phyloP scores from a whole-genome alignment of 2,797 vertebrate genomes.

The Macropus fuliginosus region DNA sequence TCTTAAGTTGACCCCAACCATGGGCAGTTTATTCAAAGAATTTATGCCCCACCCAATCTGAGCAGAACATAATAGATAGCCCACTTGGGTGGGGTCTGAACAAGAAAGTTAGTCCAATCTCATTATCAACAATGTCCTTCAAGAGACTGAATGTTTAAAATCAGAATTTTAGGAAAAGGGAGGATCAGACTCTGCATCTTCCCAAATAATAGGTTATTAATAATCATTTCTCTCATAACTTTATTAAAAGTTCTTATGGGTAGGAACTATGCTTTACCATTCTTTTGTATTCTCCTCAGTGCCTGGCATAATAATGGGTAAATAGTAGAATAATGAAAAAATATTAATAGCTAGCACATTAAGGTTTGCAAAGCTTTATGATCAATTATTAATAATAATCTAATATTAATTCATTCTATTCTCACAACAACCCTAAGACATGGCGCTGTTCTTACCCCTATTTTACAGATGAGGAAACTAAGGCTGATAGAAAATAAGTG shows the following conservation, averaged over 20 bases:
- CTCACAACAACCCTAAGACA: neutral
- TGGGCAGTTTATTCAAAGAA: neutral
- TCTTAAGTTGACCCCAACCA: neutral
- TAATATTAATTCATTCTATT: neutral
- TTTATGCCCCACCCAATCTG: neutral
- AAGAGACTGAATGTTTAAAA: neutral
- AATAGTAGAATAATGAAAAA: conserved; percentile 26
- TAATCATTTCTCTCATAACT: neutral
- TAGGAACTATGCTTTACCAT: neutral
- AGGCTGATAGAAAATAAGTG: neutral
- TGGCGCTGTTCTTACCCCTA: neutral
- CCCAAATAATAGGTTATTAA: neutral
- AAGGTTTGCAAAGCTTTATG: neutral
- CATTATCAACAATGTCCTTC: neutral
- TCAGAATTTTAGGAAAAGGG: neutral
- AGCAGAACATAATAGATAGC: neutral
- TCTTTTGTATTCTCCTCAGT: conserved; percentile 45
- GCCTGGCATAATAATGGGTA: conserved; percentile 16
- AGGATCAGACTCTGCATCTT: neutral
- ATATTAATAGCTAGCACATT: neutral
- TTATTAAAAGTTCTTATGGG: conserved; percentile 22
- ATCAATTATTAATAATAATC: neutral
- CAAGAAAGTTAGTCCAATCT: neutral
- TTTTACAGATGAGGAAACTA: neutral
- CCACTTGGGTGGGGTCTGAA: neutral